Conservation (phyloP, 2,113 vertebrate genomes). For the Chitala chitala region DNA sequence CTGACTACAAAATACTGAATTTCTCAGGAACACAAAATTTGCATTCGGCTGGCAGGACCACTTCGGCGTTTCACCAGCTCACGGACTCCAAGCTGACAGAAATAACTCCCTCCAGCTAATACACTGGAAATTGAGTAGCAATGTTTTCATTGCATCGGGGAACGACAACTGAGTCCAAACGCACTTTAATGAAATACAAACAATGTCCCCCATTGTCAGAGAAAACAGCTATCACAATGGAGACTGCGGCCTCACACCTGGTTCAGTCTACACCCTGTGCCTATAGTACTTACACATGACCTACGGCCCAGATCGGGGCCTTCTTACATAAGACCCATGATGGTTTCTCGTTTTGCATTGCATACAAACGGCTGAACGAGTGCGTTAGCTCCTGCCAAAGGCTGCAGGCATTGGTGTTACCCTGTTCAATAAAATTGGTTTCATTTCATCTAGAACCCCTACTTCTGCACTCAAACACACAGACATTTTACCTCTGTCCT, state of each 20-base stretch:
- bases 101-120: no score
- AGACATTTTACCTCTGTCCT: no score
- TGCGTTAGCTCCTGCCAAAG: neutral
- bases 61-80: no score
- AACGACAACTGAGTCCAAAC: no score
- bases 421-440: neutral
- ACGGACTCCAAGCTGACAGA: no score
- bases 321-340: neutral
- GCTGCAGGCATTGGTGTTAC: neutral
- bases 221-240: conserved; percentile 32
- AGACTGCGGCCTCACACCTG: conserved; percentile 40
- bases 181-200: no score
- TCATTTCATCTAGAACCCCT: neutral
- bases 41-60: no score
- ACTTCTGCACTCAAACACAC: no score
- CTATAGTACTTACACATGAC: neutral
- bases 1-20: neutral
- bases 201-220: conserved; percentile 33
- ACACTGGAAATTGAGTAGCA: no score
- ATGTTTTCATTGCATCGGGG: no score
- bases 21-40: neutral
- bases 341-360: neutral
- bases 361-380: neutral
- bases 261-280: conserved; percentile 6
- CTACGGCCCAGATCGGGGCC: no score